Evolutionary conservation across 1,140 invertebrate species (phyloP), one percentile per base, ranked within the genome.

Genomic region (Archivesica marissinica): DNA sequence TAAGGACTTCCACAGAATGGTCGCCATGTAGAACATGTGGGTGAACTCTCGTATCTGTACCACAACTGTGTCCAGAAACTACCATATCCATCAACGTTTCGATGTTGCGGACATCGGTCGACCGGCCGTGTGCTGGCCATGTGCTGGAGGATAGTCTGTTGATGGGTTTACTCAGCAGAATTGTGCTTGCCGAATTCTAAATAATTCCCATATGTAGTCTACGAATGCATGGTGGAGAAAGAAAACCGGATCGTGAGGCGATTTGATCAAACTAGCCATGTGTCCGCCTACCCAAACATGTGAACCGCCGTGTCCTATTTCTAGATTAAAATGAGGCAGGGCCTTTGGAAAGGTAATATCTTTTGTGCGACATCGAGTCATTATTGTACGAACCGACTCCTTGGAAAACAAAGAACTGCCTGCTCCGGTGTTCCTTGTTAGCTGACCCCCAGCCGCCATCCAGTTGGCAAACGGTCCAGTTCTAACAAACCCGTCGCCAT

Each of bases 191-290:
- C 44, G 61, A n/a, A 44, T 68, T 47, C 77, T 11, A 68, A 90
- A 91, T 54, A 87, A 20, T 41, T 89, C 87, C 90, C 90, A 91
- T n/a, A 91, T 74, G 59, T 88, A 86, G 83, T 94, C 93, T 30
- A 94, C 87, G 85, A 92, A 94, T n/a, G 88, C 81, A 83, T 94
- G 94, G 85, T 94, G 93, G 81, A 94, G 74, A 84, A 92, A 94
- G 86, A 94, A 94, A 23, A 93, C 87, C 3, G 91, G 90, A 85
- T 94, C 94, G 74, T 91, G 93, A 59, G 93, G 78, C 17, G 92
- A 87, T 4, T 90, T 93, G n/a, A 87, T 78, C 23, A 90, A 28
- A 38, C 54, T 38, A 7, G 41, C 75, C 88, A 92, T 90, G 33
- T 87, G 72, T 0, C 91, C 91, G 28, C 91, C 91, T n/a, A 91